phyloP scores from a whole-genome alignment of 2,888 invertebrate genomes.

The Cepaea hortensis region DNA sequence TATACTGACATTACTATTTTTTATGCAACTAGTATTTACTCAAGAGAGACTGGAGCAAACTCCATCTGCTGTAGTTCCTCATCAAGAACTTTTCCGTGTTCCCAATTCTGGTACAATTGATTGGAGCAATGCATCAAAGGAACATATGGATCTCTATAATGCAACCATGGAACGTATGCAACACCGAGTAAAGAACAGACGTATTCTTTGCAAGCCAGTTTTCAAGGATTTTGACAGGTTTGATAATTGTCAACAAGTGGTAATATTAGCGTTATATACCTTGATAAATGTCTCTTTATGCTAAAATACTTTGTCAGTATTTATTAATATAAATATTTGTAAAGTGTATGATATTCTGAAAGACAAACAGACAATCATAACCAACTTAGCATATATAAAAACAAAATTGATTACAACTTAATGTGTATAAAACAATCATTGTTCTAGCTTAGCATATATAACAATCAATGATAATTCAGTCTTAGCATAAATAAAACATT shows the following conservation, averaged over 20 bases:
- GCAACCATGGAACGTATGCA: constrained; percentile 71
- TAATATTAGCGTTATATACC: too few species aligned
- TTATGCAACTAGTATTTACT: constrained; percentile 71
- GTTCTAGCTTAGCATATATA: too few species aligned
- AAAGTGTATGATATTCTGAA: background rate
- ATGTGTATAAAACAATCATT: too few species aligned
- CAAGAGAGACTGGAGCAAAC: constrained; percentile 73
- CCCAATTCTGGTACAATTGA: constrained; percentile 75
- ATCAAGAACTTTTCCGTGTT: constrained; percentile 71
- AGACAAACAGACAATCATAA: background rate
- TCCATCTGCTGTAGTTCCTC: constrained; percentile 70
- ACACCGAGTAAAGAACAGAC: constrained; percentile 69
- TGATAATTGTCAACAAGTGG: background rate
- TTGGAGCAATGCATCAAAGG: constrained; percentile 69
- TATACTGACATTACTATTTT: background rate
- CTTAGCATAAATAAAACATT: too few species aligned
- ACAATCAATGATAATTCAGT: too few species aligned
- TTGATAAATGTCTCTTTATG: too few species aligned
- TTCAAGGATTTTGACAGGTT: constrained; percentile 76
- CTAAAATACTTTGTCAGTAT: too few species aligned
- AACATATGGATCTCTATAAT: constrained; percentile 68
- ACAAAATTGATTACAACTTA: too few species aligned
- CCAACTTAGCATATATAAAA: too few species aligned
- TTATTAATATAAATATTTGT: too few species aligned
- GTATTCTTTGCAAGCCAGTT: constrained; percentile 73